Evolutionary conservation across 2,797 vertebrate genomes (phyloP).

Genomic region (Garrulus glandarius): DNA sequence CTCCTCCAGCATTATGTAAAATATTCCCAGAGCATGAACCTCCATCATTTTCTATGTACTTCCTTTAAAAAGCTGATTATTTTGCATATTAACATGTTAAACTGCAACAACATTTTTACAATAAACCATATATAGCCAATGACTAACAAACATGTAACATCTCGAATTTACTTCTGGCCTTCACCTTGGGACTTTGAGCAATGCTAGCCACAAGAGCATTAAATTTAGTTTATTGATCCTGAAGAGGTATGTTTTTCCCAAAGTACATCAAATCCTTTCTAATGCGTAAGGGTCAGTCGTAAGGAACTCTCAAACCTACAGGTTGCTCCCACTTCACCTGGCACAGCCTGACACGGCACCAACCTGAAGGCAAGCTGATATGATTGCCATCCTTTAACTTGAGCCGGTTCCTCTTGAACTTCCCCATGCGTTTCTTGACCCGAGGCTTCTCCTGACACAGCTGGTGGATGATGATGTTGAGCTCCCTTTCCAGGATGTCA

Average conservation of each 20-base stretch:
- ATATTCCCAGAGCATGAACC: background rate
- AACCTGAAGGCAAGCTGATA: constrained; percentile 95
- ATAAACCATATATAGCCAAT: background rate
- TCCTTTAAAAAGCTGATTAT: background rate
- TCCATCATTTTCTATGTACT: background rate
- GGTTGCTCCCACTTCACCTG: background rate
- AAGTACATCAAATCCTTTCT: background rate
- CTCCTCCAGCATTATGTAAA: background rate
- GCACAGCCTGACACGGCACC: background rate
- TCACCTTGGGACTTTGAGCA: background rate
- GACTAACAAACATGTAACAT: background rate
- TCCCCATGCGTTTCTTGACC: constrained; percentile 93
- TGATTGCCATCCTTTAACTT: constrained; percentile 93
- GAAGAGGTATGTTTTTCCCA: background rate
- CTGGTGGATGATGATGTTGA: constrained; percentile 98
- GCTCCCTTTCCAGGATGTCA: constrained; percentile 93
- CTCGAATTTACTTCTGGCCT: background rate
- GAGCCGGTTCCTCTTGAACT: constrained; percentile 90
- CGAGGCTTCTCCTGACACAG: constrained; percentile 94
- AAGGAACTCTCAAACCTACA: background rate
- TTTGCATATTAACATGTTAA: background rate
- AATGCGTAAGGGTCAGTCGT: background rate
- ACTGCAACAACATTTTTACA: background rate
- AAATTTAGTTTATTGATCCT: background rate
- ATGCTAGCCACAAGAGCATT: background rate